Conservation (phyloP, 2,113 vertebrate genomes). For the Notothenia rossii region DNA sequence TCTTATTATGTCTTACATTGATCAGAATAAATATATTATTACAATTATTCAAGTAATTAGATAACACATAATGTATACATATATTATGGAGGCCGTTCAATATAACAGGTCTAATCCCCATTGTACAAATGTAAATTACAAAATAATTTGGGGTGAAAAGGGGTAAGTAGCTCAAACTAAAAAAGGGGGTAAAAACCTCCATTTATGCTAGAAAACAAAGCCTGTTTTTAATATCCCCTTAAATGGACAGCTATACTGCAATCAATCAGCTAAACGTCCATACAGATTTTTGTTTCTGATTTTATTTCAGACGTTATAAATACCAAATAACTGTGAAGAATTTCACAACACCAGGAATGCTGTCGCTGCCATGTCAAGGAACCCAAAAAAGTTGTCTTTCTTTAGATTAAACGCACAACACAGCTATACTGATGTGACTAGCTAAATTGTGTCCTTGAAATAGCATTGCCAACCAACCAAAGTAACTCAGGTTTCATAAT, state of each 20-base stretch:
- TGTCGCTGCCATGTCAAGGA: not conserved
- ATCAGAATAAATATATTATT: not conserved
- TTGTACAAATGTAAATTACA: not conserved
- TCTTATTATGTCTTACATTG: not conserved
- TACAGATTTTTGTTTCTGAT: not conserved
- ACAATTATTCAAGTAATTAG: not conserved
- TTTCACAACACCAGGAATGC: not conserved
- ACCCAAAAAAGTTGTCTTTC: not conserved
- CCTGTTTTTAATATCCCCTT: not conserved
- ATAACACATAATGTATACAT: not conserved
- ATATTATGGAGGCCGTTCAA: not conserved
- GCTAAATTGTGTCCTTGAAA: conserved; percentile 34
- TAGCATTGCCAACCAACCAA: conserved; percentile 25
- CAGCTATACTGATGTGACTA: conserved; percentile 27
- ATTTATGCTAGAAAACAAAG: not conserved
- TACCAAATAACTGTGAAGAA: not conserved
- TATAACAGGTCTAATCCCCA: not conserved
- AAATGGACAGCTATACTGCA: not conserved
- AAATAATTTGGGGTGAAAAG: not conserved
- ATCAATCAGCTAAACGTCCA: not conserved
- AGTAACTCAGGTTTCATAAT: conserved; percentile 50
- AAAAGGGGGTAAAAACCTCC: not conserved
- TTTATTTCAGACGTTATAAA: conserved; percentile 17
- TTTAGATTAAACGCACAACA: conserved; percentile 7
- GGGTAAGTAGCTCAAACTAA: not conserved